phyloP scores from a whole-genome alignment of 2,888 invertebrate species.

The Drosophila subsilvestris region DNA sequence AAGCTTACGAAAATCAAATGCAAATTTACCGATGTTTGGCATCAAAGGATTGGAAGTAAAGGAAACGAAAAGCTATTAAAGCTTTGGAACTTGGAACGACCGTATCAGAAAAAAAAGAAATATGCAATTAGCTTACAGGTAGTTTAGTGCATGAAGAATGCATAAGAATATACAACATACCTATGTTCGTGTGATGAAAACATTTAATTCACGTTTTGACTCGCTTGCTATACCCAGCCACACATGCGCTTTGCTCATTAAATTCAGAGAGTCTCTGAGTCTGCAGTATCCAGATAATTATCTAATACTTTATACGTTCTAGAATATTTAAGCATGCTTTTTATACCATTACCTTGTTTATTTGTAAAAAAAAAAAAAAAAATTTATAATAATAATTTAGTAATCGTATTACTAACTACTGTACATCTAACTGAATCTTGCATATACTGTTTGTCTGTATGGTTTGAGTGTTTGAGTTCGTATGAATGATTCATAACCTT shows the following conservation, averaged over 20 bases:
- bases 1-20: not conserved
- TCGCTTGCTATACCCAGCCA: not conserved
- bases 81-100: not conserved
- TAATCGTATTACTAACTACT: not conserved
- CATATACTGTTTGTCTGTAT: not conserved
- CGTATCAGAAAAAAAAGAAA: not conserved
- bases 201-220: not conserved
- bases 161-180: not conserved
- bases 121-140: not conserved
- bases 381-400: not conserved
- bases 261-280: slow-evolving; percentile 14
- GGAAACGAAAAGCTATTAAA: not conserved
- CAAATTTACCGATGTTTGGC: not conserved
- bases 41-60: not conserved
- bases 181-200: too few species aligned
- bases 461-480: not conserved
- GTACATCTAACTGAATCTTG: not conserved
- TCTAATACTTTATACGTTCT: slow-evolving; percentile 2
- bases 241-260: slow-evolving; percentile 8
- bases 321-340: not conserved
- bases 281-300: slow-evolving; percentile 21
- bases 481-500: not conserved
- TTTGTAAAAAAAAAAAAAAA: not conserved
- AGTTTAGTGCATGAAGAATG: not conserved
- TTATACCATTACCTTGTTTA: not conserved